Conservation (phyloP, 2,888 invertebrate species). For the Leptopilina drosophilae region DNA sequence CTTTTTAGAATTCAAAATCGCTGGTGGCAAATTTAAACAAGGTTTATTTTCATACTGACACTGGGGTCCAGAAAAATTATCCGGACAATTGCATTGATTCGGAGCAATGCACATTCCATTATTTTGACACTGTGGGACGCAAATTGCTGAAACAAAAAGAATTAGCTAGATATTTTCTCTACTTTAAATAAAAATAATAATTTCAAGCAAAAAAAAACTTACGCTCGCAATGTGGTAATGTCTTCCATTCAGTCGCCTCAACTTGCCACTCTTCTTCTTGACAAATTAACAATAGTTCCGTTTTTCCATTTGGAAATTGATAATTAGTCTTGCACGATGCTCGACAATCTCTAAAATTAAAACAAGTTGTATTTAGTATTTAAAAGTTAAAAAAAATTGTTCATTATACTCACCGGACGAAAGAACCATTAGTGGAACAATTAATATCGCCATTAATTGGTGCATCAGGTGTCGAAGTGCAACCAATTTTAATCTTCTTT, state of each 20-base stretch:
- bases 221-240: slow-evolving; percentile 83
- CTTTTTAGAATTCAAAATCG: slow-evolving; percentile 83
- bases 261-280: slow-evolving; percentile 78
- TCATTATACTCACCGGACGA: neutral
- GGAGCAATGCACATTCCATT: slow-evolving; percentile 88
- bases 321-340: slow-evolving; percentile 77
- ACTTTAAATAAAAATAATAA: slow-evolving; percentile 1
- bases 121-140: slow-evolving; percentile 87
- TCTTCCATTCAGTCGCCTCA: slow-evolving; percentile 75
- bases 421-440: slow-evolving; percentile 56
- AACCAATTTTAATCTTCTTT: slow-evolving; percentile 56
- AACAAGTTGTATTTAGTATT: slow-evolving; percentile 39
- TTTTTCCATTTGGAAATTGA: slow-evolving; percentile 79
- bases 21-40: slow-evolving; percentile 83
- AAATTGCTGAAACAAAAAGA: slow-evolving; percentile 81
- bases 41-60: slow-evolving; percentile 87
- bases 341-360: slow-evolving; percentile 77
- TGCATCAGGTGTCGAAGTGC: slow-evolving; percentile 52
- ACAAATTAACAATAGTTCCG: slow-evolving; percentile 77
- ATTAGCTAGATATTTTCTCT: no score
- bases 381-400: neutral
- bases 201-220: slow-evolving; percentile 62
- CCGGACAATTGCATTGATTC: slow-evolving; percentile 86
- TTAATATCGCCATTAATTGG: slow-evolving; percentile 64
- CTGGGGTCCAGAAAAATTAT: slow-evolving; percentile 84